Percentiles rank a stretch among this genome's conserved stretches.
Conservation (phyloP, 2,888 invertebrate genomes). For the Euzetes globulus region DNA sequence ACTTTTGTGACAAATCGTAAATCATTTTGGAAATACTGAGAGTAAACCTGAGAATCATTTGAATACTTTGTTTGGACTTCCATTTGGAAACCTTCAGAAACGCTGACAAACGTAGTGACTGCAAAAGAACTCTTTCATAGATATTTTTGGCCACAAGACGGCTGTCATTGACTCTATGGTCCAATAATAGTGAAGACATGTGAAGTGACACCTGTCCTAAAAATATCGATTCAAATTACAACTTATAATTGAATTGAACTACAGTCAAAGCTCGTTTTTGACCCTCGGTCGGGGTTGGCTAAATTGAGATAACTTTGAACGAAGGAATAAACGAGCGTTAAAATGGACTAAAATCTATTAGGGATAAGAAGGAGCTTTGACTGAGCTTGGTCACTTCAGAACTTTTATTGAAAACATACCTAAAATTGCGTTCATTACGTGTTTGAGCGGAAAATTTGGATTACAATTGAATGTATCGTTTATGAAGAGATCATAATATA, state of each 20-base stretch:
- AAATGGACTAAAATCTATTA: too few species aligned
- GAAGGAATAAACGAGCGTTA: too few species aligned
- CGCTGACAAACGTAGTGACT: conserved; percentile 19
- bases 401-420: neutral
- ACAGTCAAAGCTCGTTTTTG: too few species aligned
- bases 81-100: neutral
- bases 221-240: neutral
- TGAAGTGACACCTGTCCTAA: conserved; percentile 8
- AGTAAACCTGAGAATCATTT: neutral
- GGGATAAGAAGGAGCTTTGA: too few species aligned
- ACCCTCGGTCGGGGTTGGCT: too few species aligned
- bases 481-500: neutral
- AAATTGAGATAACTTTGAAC: too few species aligned
- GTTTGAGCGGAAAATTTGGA: neutral
- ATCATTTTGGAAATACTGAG: neutral
- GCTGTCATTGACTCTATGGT: neutral
- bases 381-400: too few species aligned
- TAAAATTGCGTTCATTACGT: neutral
- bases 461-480: conserved; percentile 5
- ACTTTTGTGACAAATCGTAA: neutral
- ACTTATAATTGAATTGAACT: neutral
- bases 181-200: neutral
- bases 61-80: conserved; percentile 11
- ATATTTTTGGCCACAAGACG: conserved; percentile 13
- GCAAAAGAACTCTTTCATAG: conserved; percentile 25